Percentiles rank a stretch among this genome's conserved stretches.
These are phyloP conservation scores for Ovibos moschatus DNA, from an alignment of 2,113 vertebrate species.

Conservation along the genomic window DNA sequence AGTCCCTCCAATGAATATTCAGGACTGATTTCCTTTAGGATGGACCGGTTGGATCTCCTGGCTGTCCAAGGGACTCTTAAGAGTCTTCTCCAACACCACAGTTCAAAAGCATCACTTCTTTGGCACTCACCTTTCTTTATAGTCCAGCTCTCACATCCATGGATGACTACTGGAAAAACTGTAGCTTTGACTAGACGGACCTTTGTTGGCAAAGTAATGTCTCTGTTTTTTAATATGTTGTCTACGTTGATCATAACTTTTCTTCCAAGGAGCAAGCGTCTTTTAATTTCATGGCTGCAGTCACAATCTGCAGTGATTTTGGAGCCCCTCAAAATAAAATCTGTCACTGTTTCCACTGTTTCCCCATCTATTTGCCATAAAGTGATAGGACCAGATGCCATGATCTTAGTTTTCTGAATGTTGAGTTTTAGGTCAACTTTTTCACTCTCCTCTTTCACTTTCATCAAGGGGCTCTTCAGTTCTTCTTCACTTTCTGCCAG, in stretches of 20 bases:
- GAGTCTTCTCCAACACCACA: not conserved
- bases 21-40: not conserved
- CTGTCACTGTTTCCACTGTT: not conserved
- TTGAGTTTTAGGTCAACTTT: not conserved
- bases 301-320: not conserved
- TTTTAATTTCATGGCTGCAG: not conserved
- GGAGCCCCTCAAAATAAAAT: not conserved
- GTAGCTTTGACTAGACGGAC: not conserved
- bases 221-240: not conserved
- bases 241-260: not conserved
- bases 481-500: not conserved
- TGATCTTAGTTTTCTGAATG: not conserved
- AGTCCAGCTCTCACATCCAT: not conserved
- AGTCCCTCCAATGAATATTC: not conserved
- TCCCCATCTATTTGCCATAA: not conserved
- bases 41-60: not conserved
- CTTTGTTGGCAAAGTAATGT: not conserved
- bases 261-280: not conserved
- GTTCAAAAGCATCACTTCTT: not conserved
- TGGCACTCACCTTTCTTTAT: not conserved
- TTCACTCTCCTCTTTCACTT: not conserved
- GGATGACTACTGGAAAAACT: not conserved
- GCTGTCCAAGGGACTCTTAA: not conserved
- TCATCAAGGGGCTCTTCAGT: not conserved
- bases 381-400: not conserved